Percentiles rank a stretch among this genome's conserved stretches.
Conservation (phyloP, 2,797 vertebrate genomes). For the Thripadectes ignobilis region DNA sequence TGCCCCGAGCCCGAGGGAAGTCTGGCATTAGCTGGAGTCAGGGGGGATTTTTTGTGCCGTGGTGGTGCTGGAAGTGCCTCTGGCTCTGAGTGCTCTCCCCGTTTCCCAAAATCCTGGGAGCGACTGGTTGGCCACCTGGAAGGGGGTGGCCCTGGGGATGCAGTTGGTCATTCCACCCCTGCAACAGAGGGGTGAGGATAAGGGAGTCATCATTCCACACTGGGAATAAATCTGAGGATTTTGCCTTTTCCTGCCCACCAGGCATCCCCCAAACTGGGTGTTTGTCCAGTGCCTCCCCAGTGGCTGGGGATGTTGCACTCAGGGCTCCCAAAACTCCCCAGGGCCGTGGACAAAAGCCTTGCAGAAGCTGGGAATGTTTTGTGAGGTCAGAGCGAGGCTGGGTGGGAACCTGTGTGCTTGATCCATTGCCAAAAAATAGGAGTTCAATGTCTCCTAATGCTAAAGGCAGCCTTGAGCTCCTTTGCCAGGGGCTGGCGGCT, state of each 20-base stretch:
- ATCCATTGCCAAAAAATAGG: not conserved
- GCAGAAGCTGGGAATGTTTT: not conserved
- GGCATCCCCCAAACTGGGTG: not conserved
- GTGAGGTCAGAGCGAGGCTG: not conserved
- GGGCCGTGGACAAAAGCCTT: not conserved
- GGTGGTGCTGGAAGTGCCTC: not conserved
- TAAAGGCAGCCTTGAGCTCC: not conserved
- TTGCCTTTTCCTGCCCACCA: rapidly evolving
- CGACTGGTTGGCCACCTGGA: not conserved
- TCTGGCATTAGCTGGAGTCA: not conserved
- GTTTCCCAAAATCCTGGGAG: rapidly evolving
- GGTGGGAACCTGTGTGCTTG: not conserved
- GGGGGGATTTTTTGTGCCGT: rapidly evolving
- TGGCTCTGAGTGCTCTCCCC: not conserved
- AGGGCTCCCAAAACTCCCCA: not conserved
- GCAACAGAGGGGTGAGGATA: not conserved
- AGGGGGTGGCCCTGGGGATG: rapidly evolving
- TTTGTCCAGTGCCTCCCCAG: not conserved
- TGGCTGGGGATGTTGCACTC: rapidly evolving
- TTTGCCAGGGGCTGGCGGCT: conserved; percentile 1
- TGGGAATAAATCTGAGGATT: no score
- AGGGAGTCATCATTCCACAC: no score
- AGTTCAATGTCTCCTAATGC: not conserved
- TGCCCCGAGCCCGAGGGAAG: rapidly evolving
- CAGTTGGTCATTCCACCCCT: not conserved